Evolutionary conservation across 53 echinoderm and acorn worm species (phyloP), one percentile per base, ranked within the genome.

Genomic region (Mesocentrotus franciscanus): DNA sequence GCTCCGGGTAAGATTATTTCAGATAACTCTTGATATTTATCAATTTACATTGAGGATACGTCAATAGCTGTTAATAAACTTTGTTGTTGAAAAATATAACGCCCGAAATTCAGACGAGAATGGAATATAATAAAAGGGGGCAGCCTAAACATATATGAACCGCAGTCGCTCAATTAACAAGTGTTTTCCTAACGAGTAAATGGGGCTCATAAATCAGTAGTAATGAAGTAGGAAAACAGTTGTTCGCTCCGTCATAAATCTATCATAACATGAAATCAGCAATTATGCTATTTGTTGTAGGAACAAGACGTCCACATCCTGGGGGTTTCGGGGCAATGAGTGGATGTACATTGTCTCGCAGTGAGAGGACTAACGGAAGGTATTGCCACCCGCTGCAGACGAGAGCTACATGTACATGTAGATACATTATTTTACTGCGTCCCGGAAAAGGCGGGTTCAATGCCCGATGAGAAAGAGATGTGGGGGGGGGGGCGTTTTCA

Each of bases 201-300:
- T 92, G 71, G 66, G 39, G 8, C 92, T 34, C 92, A 36, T 92
- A 92, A 92, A 92, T 92, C 92, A 92, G 56, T 34, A 36, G 9
- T 92, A 92, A 92, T 92, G 92, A 92, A 92, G 35, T 16, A 92
- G 92, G 92, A 92, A 92, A 92, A 92, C 92, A 92, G 92, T 66
- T 64, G 62, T 61, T 33, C 92, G 36, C 64, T 92, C 22, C 92
- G 92, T 36, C 92, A 64, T 92, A 92, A 92, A 92, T 92, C 92
- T 68, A 92, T 92, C 92, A 92, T 70, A 92, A 92, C 92, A 92
- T 68, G 71, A 59, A 90, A 60, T 58, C 58, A 90, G 60, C 90
- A 90, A 90, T 90, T 90, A 90, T 90, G 35, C 4, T 60, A 60
- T 90, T 90, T 30, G 14, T 12, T 90, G 90, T 90, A 60, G 27